Evolutionary conservation across 2,888 invertebrate species (phyloP).

Genomic region (Pterobdella sp.): DNA sequence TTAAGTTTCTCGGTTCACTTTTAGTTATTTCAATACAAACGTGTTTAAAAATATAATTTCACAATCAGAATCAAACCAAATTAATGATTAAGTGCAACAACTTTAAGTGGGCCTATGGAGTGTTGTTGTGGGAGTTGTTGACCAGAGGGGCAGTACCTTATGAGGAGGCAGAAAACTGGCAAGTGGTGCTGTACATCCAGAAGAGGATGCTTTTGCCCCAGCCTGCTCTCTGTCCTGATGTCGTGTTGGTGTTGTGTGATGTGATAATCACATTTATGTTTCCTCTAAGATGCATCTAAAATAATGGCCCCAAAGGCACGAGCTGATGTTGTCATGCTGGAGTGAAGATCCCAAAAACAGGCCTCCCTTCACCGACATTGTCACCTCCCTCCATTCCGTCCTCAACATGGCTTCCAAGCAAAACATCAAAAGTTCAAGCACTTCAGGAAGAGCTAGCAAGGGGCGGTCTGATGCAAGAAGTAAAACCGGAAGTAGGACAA

Average conservation of each 20-base stretch:
- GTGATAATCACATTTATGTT: neutral
- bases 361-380: slow-evolving; percentile 33
- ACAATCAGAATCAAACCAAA: too few relatives aligned
- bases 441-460: neutral
- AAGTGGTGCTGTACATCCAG: slow-evolving; percentile 23
- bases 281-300: neutral
- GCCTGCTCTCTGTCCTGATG: slow-evolving; percentile 26
- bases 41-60: too few relatives aligned
- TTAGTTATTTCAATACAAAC: too few relatives aligned
- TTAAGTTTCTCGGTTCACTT: neutral
- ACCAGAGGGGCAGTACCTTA: slow-evolving; percentile 47
- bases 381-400: slow-evolving; percentile 31
- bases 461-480: too few relatives aligned
- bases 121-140: slow-evolving; percentile 48
- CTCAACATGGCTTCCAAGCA: slow-evolving; percentile 29
- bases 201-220: slow-evolving; percentile 15
- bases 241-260: slow-evolving; percentile 19
- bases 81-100: too few relatives aligned
- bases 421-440: neutral
- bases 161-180: slow-evolving; percentile 31
- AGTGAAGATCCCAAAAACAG: slow-evolving; percentile 31
- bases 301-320: slow-evolving; percentile 29
- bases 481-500: too few relatives aligned
- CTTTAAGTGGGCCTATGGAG: slow-evolving; percentile 46
- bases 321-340: slow-evolving; percentile 35